These are phyloP conservation scores for Leptopilina syphax DNA, from an alignment of 2,888 invertebrate genomes.

Conservation along the genomic window DNA sequence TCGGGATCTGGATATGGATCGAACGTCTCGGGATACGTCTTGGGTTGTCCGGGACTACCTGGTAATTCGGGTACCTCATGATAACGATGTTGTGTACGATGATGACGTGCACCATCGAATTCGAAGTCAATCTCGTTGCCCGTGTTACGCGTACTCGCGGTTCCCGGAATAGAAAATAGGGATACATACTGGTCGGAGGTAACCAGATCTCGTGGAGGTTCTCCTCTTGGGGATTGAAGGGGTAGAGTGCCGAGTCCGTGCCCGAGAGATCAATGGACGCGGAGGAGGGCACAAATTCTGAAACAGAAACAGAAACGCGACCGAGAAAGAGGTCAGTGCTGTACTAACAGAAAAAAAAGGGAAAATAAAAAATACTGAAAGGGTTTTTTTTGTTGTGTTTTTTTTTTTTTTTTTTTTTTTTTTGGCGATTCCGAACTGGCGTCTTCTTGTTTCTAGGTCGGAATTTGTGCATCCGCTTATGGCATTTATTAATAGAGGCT, in stretches of 20 bases:
- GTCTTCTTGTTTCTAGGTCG: too few relatives aligned
- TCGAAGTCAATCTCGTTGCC: slow-evolving; percentile 67
- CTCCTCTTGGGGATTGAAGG: slow-evolving; percentile 75
- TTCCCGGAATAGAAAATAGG: slow-evolving; percentile 81
- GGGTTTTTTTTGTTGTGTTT: neutral
- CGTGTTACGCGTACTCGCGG: slow-evolving; percentile 75
- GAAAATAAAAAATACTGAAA: slow-evolving; percentile 46
- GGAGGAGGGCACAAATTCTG: slow-evolving; percentile 79
- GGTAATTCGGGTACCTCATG: slow-evolving; percentile 67
- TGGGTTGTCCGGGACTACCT: slow-evolving; percentile 64
- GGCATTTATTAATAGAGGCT: too few relatives aligned
- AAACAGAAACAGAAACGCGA: slow-evolving; percentile 78
- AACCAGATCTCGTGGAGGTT: slow-evolving; percentile 80
- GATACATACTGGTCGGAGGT: slow-evolving; percentile 79
- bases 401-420: neutral
- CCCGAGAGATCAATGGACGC: slow-evolving; percentile 79
- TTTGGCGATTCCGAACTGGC: too few relatives aligned
- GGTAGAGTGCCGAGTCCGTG: slow-evolving; percentile 80
- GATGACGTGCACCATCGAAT: slow-evolving; percentile 53
- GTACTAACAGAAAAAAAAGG: neutral
- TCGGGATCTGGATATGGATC: slow-evolving; percentile 60
- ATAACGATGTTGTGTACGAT: slow-evolving; percentile 61
- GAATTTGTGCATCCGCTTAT: too few relatives aligned
- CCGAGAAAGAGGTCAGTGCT: slow-evolving; percentile 68
- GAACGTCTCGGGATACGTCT: slow-evolving; percentile 64